Evolutionary conservation across 2,797 vertebrate species (phyloP).

Genomic region (Acridotheres tristis): DNA sequence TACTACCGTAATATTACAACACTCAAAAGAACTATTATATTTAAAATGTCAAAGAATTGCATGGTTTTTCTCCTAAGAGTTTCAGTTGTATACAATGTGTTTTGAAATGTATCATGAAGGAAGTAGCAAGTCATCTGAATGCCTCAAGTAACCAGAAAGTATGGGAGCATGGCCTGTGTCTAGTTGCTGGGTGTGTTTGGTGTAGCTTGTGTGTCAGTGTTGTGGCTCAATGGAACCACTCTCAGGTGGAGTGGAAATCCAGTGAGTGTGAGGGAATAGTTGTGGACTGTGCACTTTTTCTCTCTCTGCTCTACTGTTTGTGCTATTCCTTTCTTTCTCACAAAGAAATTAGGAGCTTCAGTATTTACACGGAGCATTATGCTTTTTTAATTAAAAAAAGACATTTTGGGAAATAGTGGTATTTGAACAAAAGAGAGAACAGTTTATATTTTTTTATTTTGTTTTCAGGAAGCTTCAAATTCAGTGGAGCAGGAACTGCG

Average conservation of each 20-base stretch:
- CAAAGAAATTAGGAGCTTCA: not conserved
- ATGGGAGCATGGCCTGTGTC: rapidly evolving
- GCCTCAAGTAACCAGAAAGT: not conserved
- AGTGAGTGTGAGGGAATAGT: not conserved
- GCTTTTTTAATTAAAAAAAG: not conserved
- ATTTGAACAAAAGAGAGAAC: not conserved
- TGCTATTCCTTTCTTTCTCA: not conserved
- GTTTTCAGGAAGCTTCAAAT: constrained; percentile 66
- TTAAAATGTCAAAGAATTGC: not conserved
- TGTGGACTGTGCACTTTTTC: not conserved
- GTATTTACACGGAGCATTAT: not conserved
- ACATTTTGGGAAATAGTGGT: not conserved
- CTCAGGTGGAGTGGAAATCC: not conserved
- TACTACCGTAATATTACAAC: not conserved
- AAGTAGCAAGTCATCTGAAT: not conserved
- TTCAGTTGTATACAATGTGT: not conserved
- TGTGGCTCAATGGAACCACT: not conserved
- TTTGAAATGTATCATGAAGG: not conserved
- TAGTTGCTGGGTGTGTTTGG: not conserved
- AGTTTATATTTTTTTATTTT: not conserved
- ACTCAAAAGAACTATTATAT: not conserved
- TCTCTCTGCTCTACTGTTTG: not conserved
- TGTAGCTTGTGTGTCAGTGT: not conserved
- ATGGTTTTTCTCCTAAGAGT: not conserved
- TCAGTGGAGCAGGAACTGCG: constrained; percentile 87